Evolutionary conservation across 1,140 invertebrate species (phyloP), one percentile per base, ranked within the genome.

Genomic region (Mya arenaria): DNA sequence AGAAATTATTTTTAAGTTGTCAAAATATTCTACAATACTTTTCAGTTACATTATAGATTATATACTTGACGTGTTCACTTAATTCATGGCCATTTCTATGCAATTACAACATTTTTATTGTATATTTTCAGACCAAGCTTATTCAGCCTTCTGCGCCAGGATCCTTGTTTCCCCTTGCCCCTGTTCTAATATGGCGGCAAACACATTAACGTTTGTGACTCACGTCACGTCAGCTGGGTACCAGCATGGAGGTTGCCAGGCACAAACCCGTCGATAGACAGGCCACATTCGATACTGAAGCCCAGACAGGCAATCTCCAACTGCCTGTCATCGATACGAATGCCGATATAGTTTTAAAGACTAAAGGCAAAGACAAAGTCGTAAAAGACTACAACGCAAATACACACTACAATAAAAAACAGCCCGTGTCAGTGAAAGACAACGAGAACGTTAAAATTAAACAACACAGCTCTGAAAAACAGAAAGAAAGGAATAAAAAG

Each of bases 251-350:
- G 30, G 56, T 28, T 23, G 19, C 28, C 34, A 19, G 41, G 5
- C 56, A 23, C 0, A 78, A 52, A 30, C 48, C 41, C 68, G 77
- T 80, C 63, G 77, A 80, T 39, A 69, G 77, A 62, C 77, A 80
- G 66, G 77, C 77, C 2, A 80, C 77, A 15, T 80, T 80, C 48
- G 77, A 80, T 44, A 80, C 77, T 23, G 77, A 80, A 8, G 55
- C 55, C 19, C 32, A 30, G 36, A 37, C 19, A 68, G 77, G 77
- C 17, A 55, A 68, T 48, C 19, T 80, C 8, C 69, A 80, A 52
- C 28, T 80, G 28, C 77, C 77, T 44, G 56, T 80, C 2, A 80
- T 80, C 15, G 66, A 44, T 44, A 30, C 63, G 8, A 56, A 62
- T 52, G 48, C 10, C 4, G 48, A 52, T n/a, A 52, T 52, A 52